A percentile compares a stretch with the other conserved stretches of the same genome.
Evolutionary conservation across 2,888 invertebrate genomes (phyloP).

Genomic region (Nomada ruficornis): DNA sequence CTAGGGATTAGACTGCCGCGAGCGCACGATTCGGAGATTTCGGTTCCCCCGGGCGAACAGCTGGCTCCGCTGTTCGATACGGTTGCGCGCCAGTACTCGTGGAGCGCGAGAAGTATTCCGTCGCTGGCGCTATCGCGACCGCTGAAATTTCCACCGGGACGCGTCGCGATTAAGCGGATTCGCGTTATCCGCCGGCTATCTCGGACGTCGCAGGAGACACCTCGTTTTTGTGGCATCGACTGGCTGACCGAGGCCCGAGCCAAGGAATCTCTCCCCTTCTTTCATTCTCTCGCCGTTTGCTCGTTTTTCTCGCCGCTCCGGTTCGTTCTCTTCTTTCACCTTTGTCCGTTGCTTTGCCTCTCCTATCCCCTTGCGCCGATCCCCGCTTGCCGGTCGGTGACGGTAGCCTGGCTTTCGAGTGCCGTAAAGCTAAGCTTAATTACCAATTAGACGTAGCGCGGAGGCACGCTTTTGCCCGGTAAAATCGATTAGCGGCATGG

Average conservation of each 20-base stretch:
- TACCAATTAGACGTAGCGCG: conserved; percentile 83
- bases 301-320: conserved; percentile 35
- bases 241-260: conserved; percentile 20
- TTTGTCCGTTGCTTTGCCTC: conserved; percentile 28
- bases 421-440: conserved; percentile 82
- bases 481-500: conserved; percentile 81
- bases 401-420: conserved; percentile 60
- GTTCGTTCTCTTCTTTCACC: conserved; percentile 34
- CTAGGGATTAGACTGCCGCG: conserved; percentile 66
- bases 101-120: not conserved
- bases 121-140: not conserved
- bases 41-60: conserved; percentile 3
- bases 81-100: not conserved
- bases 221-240: conserved; percentile 45
- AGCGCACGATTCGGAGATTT: conserved; percentile 7
- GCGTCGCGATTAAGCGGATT: conserved; percentile 68
- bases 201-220: conserved; percentile 49
- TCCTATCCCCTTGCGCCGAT: not conserved
- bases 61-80: not conserved
- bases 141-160: conserved; percentile 39
- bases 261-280: conserved; percentile 46
- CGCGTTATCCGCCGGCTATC: conserved; percentile 71
- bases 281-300: conserved; percentile 53
- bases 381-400: conserved; percentile 21
- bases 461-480: conserved; percentile 82